Percentiles rank a stretch among this genome's conserved stretches.
These are phyloP conservation scores for Elysia chlorotica DNA, from an alignment of 1,140 invertebrate species.

Conservation along the genomic window DNA sequence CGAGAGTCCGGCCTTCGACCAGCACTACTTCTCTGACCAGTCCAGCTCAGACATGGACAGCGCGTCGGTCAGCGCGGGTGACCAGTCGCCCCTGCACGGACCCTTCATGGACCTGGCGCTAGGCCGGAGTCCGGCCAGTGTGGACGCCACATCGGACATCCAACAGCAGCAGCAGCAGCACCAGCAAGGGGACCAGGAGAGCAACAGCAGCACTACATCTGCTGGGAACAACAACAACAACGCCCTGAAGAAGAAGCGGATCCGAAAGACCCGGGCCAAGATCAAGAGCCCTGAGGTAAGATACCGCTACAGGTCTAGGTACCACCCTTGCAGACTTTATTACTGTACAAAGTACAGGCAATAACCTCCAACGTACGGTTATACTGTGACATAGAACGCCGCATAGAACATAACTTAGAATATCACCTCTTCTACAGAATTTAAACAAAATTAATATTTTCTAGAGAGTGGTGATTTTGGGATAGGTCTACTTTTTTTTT, in stretches of 20 bases:
- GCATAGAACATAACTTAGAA: too few relatives aligned
- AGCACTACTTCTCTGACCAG: not conserved
- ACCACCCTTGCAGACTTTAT: too few relatives aligned
- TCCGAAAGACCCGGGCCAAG: conserved; percentile 20
- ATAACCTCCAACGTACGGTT: too few relatives aligned
- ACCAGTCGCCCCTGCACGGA: conserved; percentile 1
- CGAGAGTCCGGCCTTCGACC: conserved; percentile 9
- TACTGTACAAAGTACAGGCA: too few relatives aligned
- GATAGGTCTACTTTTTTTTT: too few relatives aligned
- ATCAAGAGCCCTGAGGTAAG: conserved; percentile 22
- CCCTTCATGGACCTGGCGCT: not conserved
- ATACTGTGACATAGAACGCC: too few relatives aligned
- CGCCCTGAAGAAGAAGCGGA: conserved; percentile 19
- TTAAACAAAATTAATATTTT: not conserved
- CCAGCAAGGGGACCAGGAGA: not conserved
- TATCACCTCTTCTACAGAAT: not conserved
- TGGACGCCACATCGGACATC: not conserved
- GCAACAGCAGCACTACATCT: not conserved
- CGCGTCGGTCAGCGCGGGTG: conserved; percentile 12
- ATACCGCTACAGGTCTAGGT: not conserved
- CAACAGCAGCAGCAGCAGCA: not conserved
- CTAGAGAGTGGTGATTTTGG: too few relatives aligned
- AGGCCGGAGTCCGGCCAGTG: too few relatives aligned
- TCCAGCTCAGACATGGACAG: conserved; percentile 10
- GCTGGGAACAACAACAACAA: not conserved